phyloP scores from a whole-genome alignment of 2,888 invertebrate genomes.

The Monochamus alternatus region DNA sequence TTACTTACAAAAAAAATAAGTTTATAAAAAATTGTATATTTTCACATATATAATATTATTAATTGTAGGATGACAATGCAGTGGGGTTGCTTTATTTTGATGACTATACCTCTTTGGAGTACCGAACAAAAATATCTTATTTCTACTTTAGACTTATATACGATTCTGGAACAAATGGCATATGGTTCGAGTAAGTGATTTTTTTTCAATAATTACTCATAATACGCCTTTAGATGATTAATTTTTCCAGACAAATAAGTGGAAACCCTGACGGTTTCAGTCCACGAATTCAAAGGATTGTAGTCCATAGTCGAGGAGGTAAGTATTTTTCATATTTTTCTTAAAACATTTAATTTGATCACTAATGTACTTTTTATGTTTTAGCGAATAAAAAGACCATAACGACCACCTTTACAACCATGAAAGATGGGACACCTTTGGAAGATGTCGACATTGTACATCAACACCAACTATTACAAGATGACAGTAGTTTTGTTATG shows the following conservation, averaged over 20 bases:
- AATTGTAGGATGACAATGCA: conserved; percentile 6
- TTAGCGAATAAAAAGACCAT: neutral
- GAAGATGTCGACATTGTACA: neutral
- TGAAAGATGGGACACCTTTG: neutral
- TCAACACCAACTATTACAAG: neutral
- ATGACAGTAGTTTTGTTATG: neutral
- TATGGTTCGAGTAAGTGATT: conserved; percentile 1
- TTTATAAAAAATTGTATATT: no score
- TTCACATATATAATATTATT: no score
- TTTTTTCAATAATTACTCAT: neutral
- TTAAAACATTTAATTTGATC: neutral
- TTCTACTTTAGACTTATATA: conserved; percentile 9
- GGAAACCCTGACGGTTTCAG: conserved; percentile 4
- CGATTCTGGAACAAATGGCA: neutral
- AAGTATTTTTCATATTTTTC: neutral
- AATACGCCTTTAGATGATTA: neutral
- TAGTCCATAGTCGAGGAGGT: neutral
- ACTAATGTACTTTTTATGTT: neutral
- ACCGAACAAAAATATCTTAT: neutral
- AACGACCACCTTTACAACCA: neutral
- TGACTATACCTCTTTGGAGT: conserved; percentile 17
- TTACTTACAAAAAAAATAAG: no score
- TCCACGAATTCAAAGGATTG: neutral
- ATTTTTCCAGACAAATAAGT: conserved; percentile 3
- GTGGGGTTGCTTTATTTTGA: conserved; percentile 16